Percentiles rank a stretch among this genome's conserved stretches.
Evolutionary conservation across 2,888 invertebrate genomes (phyloP).

Genomic region (Myathropa florea): DNA sequence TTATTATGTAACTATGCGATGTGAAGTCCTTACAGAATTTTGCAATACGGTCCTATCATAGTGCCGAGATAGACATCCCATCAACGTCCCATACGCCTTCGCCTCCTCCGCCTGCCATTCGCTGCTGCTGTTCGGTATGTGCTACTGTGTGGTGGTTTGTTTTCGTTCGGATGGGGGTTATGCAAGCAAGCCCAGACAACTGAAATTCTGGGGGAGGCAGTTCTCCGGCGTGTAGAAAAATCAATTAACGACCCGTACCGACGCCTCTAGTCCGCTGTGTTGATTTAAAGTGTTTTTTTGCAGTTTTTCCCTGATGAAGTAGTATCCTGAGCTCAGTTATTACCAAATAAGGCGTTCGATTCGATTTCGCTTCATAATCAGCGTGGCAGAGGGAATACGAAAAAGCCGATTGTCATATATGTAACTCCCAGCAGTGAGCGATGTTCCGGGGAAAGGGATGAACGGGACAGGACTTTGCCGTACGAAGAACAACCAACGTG

Average conservation of each 20-base stretch:
- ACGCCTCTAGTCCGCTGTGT: no score
- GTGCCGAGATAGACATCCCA: constrained; percentile 41
- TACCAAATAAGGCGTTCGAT: background rate
- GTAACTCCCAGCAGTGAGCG: background rate
- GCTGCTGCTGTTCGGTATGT: constrained; percentile 12
- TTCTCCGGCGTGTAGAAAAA: constrained; percentile 48
- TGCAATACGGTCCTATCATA: constrained; percentile 37
- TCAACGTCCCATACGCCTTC: constrained; percentile 20
- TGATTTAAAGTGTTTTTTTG: background rate
- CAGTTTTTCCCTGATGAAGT: background rate
- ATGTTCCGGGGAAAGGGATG: background rate
- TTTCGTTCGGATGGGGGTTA: constrained; percentile 47
- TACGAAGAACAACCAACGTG: constrained; percentile 23
- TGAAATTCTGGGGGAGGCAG: constrained; percentile 10
- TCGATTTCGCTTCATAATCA: constrained; percentile 14
- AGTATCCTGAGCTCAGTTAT: background rate
- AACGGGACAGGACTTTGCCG: background rate
- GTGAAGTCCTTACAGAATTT: constrained; percentile 19
- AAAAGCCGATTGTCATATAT: constrained; percentile 48
- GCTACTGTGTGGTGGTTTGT: constrained; percentile 17
- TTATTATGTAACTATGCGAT: constrained; percentile 55
- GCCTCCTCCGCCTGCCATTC: constrained; percentile 10
- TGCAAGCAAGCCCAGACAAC: constrained; percentile 61
- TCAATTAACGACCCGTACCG: constrained; percentile 45
- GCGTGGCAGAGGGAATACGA: constrained; percentile 37